Base-by-base conservation (phyloP, 1,140 invertebrate species). In the Armadillidium nasatum region DNA sequence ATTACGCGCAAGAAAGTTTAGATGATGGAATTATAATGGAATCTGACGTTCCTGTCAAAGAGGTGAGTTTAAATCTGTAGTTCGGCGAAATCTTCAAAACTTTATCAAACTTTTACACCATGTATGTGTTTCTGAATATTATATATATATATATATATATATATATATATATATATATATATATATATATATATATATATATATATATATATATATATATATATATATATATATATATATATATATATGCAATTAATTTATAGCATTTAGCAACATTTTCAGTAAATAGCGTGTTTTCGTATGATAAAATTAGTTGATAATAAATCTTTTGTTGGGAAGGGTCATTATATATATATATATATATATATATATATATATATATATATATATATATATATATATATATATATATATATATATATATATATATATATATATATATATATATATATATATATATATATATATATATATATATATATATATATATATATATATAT, bases 1-100 rank as follows among this genome's bases (percentile, higher is more conserved):
- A 94, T 83, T 95, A 94, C 83, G 90, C 92, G 10, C 93, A 94
- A 83, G 92, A 94, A 73, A 90, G 88, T 33, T 88, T 88, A 0
- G 93, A 94, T 83, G 92, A 94, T 82, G 92, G 92, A 0, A 89
- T 93, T 60, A 91, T 93, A 82, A 93, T 94, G 91, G 92, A 93
- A 82, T 92, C 92, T 0, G 89, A 91, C 79, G 87, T 95, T 3
- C 88, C 89, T 0, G 89, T 93, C 10, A 91, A 91, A 84, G 91
- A 93, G 85, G 91, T 94, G 83, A 85, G 84, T 71, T 60, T 71
- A 44, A 66, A 66, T 66, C 15, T n/a, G 60, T 66, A n/a, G 15
- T 66, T 66, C 33, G 33, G 33, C 33, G 33, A 33, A 33, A 33
- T 33, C 33, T 33, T 33, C 33, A 33, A 33, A 33, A 33, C 33